These are phyloP conservation scores for Alauda arvensis DNA, from an alignment of 2,797 vertebrate species.

Conservation along the genomic window DNA sequence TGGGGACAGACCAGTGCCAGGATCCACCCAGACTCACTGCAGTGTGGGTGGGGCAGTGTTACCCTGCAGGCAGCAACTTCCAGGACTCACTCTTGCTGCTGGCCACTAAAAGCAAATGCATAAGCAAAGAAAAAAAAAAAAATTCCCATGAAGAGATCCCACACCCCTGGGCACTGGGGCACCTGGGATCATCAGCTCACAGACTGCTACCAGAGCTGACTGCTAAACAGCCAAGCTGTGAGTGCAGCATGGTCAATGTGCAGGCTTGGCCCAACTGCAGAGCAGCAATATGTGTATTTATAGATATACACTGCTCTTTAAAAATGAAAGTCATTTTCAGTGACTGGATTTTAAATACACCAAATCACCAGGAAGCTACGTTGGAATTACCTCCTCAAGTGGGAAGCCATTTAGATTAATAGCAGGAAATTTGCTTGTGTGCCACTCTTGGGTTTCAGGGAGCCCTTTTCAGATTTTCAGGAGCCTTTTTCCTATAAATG, in stretches of 20 bases:
- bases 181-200: accelerated
- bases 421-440: neutral
- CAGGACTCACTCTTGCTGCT: neutral
- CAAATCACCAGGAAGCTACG: neutral
- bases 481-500: neutral
- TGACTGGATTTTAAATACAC: conserved; percentile 3
- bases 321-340: conserved; percentile 16
- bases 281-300: neutral
- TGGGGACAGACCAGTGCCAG: neutral
- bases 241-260: neutral
- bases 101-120: neutral
- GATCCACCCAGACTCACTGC: neutral
- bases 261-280: neutral
- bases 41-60: neutral
- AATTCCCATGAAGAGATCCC: neutral
- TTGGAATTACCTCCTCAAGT: neutral
- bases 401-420: conserved; percentile 14
- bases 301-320: neutral
- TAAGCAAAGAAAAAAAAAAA: neutral
- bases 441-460: neutral
- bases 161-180: accelerated
- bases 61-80: neutral
- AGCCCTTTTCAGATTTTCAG: neutral
- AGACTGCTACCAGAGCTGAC: neutral
- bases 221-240: neutral